Evolutionary conservation across 2,888 invertebrate genomes (phyloP).

Genomic region (Thecophora atra): DNA sequence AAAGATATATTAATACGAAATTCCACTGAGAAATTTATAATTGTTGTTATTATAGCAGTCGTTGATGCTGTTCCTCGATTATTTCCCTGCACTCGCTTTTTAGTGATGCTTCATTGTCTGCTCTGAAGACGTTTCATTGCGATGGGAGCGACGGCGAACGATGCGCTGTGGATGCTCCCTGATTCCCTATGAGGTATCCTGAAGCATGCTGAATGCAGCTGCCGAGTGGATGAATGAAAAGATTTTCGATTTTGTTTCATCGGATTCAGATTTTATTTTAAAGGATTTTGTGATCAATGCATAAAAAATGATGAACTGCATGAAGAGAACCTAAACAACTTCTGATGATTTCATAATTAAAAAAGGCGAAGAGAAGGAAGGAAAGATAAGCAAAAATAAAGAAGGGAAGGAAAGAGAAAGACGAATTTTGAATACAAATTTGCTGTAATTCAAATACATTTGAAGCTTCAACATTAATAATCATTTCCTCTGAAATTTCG

Average conservation of each 20-base stretch:
- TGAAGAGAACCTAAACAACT: neutral
- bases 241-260: constrained; percentile 1
- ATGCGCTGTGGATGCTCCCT: neutral
- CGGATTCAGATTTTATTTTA: neutral
- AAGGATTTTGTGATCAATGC: neutral
- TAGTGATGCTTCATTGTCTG: too few relatives aligned
- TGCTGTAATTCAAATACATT: constrained; percentile 15
- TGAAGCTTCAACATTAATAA: constrained; percentile 12
- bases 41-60: too few relatives aligned
- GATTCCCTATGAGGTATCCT: too few relatives aligned
- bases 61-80: too few relatives aligned
- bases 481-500: constrained; percentile 5
- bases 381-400: neutral
- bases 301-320: too few relatives aligned
- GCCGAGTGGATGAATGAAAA: constrained; percentile 1
- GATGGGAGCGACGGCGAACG: neutral
- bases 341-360: neutral
- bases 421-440: neutral
- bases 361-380: neutral
- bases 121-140: neutral
- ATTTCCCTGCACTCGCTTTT: too few relatives aligned
- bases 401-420: neutral
- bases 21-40: too few relatives aligned
- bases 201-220: too few relatives aligned
- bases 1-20: too few relatives aligned